These are phyloP conservation scores for Aleadryas rufinucha DNA, from an alignment of 2,113 vertebrate genomes.

Conservation along the genomic window DNA sequence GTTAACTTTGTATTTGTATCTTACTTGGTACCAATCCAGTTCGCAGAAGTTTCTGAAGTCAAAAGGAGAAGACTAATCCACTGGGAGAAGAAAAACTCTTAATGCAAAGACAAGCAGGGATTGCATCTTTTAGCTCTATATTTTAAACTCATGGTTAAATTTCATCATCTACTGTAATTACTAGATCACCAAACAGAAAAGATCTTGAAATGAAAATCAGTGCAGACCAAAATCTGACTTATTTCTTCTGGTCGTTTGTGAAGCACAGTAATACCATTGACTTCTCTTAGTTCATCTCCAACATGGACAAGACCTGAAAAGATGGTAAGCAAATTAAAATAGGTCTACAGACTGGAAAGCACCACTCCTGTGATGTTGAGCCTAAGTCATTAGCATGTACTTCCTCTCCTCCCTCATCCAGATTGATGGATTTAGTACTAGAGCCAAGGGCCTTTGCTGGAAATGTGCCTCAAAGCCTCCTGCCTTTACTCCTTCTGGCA, in stretches of 20 bases:
- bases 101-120: background rate
- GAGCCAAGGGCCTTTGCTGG: background rate
- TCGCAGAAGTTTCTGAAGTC: background rate
- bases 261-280: conserved; percentile 88
- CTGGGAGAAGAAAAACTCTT: conserved; percentile 2
- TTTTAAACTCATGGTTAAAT: background rate
- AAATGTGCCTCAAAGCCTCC: background rate
- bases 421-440: background rate
- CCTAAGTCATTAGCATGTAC: background rate
- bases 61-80: conserved; percentile 1
- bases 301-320: conserved; percentile 90
- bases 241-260: conserved; percentile 94
- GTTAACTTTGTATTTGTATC: background rate
- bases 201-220: background rate
- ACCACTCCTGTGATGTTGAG: background rate
- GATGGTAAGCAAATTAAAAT: conserved; percentile 7
- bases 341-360: background rate
- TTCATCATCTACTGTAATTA: background rate
- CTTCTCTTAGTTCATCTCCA: conserved; percentile 92
- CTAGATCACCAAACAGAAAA: background rate
- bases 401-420: background rate
- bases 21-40: background rate
- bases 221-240: conserved; percentile 91
- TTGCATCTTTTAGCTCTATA: background rate
- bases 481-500: background rate